Base-by-base conservation (phyloP, 2,113 vertebrate species). In the Leptobrachium ailaonicum region DNA sequence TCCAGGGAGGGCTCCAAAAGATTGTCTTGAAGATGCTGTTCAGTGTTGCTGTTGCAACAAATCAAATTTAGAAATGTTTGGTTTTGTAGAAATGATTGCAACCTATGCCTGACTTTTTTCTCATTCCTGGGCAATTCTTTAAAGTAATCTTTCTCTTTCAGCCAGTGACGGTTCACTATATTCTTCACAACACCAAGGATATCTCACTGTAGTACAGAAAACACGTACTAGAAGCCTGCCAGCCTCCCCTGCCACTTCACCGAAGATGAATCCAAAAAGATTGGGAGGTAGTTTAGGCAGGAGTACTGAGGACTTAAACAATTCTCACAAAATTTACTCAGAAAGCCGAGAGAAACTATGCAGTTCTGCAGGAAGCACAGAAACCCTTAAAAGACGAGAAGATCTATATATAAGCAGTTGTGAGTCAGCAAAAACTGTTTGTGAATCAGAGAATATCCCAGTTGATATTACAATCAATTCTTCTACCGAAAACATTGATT, bases 361-460 rank as follows among this genome's bases (percentile, higher is more conserved):
- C 45, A 82, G n/a, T 43, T 80, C 80, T 71, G 75, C 86, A n/a
- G 89, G 85, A 83, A 95, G 89, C 83, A 92, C 90, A 0, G 92
- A 94, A 79, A 91, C 92, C 0, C 63, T 95, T 2, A 95, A 89
- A 83, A 92, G 85, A 83, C 88, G 86, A 43, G 93, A 96, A 2
- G 95, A 95, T 7, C 85, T 84, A 40, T 90, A 95, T 4, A 69
- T 97, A 71, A 98, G 96, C 87, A 98, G 97, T 82, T 98, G 95
- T 71, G 97, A 99, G 69, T 99, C 96, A 12, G 96, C 95, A 79
- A 95, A 95, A 88, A 94, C 94, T 0, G 85, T 95, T 41, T 96
- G 95, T 79, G 94, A 96, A 67, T 88, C 85, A 0, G 88, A 84
- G 64, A 9, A 6, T 71, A 73, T 2, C 85, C 82, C 83, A 71